Evolutionary conservation across 2,888 invertebrate species (phyloP), one percentile per base, ranked within the genome.

Genomic region (Thecophora atra): DNA sequence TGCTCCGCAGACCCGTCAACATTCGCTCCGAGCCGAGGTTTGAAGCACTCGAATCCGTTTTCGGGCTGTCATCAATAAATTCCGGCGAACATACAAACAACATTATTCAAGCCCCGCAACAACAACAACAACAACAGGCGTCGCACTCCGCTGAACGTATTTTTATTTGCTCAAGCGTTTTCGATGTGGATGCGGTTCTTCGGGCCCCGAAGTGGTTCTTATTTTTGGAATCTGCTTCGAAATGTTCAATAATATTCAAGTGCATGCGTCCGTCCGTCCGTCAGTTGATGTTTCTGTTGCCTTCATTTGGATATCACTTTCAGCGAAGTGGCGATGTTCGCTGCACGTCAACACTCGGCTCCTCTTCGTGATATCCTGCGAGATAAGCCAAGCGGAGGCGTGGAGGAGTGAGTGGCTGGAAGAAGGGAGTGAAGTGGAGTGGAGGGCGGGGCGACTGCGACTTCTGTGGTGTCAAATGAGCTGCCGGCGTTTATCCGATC

Each of bases 1-100:
- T n/a, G n/a, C 37, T 37, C 11, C 1, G 37, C 6, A 37, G 11
- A 37, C 1, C 30, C 37, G 37, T 37, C 11, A 8, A 37, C 6
- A 11, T 37, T 37, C 7, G 11, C 7, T 37, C 11, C 7, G 37
- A 6, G 6, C 11, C 37, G 11, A 11, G 6, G 6, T 37, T 37
- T 1, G 37, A 37, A 37, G 37, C 37, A 37, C 13, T 47, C 17
- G 47, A 17, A 47, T n/a, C 5, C 65, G 51, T 51, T 65, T 51
- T 65, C n/a, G 7, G 52, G 30, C 30, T 65, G 65, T 65, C 65
- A 26, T 52, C 65, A 52, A 65, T 65, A 65, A 65, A 65, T 65
- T 37, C 11, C 2, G n/a, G 37, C 26, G 58, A 30, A 28, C 28
- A n/a, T 28, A 5, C 6, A 30, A 28, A 30, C 28, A 42, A 64